Percentiles rank a stretch among this genome's conserved stretches.
phyloP scores from a whole-genome alignment of 2,797 vertebrate species.

The Hydrophis major region DNA sequence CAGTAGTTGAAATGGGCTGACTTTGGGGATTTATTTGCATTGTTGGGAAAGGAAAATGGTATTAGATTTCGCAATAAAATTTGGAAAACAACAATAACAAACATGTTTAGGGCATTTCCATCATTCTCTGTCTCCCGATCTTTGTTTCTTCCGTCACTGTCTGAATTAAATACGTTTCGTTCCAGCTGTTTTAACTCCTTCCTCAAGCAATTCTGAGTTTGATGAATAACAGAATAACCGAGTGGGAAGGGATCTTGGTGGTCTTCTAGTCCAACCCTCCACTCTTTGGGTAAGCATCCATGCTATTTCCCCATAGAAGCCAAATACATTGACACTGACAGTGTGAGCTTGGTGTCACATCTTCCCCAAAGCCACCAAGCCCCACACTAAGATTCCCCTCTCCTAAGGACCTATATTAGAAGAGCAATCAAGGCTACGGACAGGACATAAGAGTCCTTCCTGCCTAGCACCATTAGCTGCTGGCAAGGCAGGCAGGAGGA shows the following conservation, averaged over 20 bases:
- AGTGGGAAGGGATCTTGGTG: not conserved
- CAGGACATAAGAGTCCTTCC: not conserved
- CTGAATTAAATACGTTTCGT: not conserved
- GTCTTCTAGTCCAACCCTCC: not conserved
- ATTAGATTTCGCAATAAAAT: conserved; percentile 61
- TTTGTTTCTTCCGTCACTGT: not conserved
- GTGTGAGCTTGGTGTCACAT: not conserved
- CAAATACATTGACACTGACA: not conserved
- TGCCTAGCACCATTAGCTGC: conserved; percentile 13
- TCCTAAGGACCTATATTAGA: not conserved
- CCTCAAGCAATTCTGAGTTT: not conserved
- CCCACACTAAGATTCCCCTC: not conserved
- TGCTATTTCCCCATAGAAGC: not conserved
- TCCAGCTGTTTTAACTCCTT: not conserved
- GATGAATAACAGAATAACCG: not conserved
- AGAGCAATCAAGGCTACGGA: conserved; percentile 3
- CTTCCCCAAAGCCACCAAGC: not conserved
- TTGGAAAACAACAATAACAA: not conserved
- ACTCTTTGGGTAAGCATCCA: not conserved
- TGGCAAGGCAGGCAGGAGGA: too few species aligned
- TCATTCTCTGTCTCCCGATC: not conserved
- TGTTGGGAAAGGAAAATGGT: conserved; percentile 44
- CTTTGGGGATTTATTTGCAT: conserved; percentile 48
- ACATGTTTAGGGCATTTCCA: conserved; percentile 22
- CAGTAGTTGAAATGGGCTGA: conserved; percentile 37